Conservation (phyloP, 1,140 invertebrate species). For the Metopolophium dirhodum region DNA sequence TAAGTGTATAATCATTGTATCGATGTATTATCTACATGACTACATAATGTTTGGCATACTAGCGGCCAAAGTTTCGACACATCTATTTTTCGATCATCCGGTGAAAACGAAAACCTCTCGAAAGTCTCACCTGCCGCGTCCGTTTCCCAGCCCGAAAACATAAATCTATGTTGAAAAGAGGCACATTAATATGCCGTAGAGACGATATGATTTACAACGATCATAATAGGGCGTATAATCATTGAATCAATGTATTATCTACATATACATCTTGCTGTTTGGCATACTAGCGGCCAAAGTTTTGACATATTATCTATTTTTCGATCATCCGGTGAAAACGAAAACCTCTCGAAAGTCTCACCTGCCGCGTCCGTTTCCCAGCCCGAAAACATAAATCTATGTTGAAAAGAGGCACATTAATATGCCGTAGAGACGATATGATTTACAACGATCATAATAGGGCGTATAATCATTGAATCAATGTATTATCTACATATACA, state of each 20-base stretch:
- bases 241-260: no score
- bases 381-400: no score
- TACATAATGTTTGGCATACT: neutral
- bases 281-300: neutral
- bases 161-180: no score
- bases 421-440: no score
- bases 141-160: neutral
- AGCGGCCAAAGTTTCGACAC: neutral
- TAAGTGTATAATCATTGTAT: neutral
- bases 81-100: neutral
- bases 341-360: neutral
- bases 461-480: neutral
- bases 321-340: neutral
- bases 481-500: neutral
- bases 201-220: no score
- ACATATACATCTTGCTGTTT: neutral
- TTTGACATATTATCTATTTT: neutral
- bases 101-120: neutral
- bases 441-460: no score
- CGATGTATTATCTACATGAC: neutral
- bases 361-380: neutral
- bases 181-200: no score
- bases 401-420: no score
- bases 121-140: neutral
- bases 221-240: neutral